Evolutionary conservation across 1,140 invertebrate species (phyloP).

Genomic region (Drosophila arawakana): DNA sequence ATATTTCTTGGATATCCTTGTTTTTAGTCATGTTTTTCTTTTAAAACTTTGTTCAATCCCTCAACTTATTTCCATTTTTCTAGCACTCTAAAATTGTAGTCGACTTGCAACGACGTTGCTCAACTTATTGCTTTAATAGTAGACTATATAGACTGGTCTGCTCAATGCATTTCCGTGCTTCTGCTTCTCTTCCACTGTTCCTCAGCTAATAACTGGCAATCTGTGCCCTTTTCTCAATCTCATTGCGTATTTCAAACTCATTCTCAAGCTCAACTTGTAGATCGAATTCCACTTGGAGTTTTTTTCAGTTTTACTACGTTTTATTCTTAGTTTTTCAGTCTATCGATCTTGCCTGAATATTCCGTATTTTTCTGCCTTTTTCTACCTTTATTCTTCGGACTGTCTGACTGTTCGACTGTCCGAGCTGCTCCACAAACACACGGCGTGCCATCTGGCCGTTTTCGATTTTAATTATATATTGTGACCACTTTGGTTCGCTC

Average conservation of each 20-base stretch:
- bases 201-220: conserved; percentile 71
- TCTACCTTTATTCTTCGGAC: not conserved
- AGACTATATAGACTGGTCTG: conserved; percentile 24
- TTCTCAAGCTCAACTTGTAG: not conserved
- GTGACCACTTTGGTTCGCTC: conserved; percentile 62
- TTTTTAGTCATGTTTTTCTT: no score
- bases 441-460: conserved; percentile 71
- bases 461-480: conserved; percentile 83
- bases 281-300: conserved; percentile 18
- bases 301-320: conserved; percentile 4
- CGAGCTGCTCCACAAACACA: conserved; percentile 38
- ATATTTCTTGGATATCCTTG: no score
- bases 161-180: not conserved
- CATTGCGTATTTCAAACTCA: conserved; percentile 29
- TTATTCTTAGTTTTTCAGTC: not conserved
- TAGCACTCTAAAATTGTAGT: conserved; percentile 20
- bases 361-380: conserved; percentile 1
- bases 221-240: conserved; percentile 59
- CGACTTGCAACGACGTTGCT: conserved; percentile 58
- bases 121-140: conserved; percentile 71
- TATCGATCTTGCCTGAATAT: conserved; percentile 48
- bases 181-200: not conserved
- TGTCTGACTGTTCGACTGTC: conserved; percentile 49
- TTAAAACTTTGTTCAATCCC: no score
- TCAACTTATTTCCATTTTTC: conserved; percentile 10